Percentiles rank a stretch among this genome's conserved stretches.
phyloP scores from a whole-genome alignment of 2,797 vertebrate genomes.

The Catharus ustulatus region DNA sequence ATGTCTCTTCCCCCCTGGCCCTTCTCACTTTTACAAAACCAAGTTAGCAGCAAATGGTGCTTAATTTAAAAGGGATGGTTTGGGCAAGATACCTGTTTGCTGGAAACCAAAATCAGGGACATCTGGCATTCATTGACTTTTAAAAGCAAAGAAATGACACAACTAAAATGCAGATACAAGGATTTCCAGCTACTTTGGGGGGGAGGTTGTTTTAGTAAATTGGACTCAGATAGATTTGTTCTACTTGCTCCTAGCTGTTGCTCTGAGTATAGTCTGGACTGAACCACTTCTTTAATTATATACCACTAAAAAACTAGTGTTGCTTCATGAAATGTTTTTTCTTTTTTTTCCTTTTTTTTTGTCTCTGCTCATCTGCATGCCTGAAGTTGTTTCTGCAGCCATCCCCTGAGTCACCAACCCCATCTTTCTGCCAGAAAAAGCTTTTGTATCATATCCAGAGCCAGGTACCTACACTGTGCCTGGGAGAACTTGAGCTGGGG shows the following conservation, averaged over 20 bases:
- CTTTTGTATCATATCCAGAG: background rate
- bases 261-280: background rate
- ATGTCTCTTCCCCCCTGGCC: background rate
- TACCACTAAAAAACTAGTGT: background rate
- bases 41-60: constrained; percentile 5
- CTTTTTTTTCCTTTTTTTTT: too few species aligned
- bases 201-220: constrained; percentile 22
- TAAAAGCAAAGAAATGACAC: constrained; percentile 52
- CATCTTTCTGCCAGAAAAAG: background rate
- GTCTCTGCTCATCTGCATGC: background rate
- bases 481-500: background rate
- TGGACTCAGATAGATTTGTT: constrained; percentile 15
- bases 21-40: constrained; percentile 12
- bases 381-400: background rate
- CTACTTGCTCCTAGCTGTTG: background rate
- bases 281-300: background rate
- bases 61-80: constrained; percentile 34
- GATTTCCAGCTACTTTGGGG: constrained; percentile 20
- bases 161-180: constrained; percentile 37
- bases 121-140: constrained; percentile 61
- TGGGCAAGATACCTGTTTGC: constrained; percentile 52
- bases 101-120: constrained; percentile 10
- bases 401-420: background rate
- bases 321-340: background rate
- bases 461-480: background rate